Evolutionary conservation across 1,140 invertebrate species (phyloP).

Genomic region (Temnothorax longispinosus): DNA sequence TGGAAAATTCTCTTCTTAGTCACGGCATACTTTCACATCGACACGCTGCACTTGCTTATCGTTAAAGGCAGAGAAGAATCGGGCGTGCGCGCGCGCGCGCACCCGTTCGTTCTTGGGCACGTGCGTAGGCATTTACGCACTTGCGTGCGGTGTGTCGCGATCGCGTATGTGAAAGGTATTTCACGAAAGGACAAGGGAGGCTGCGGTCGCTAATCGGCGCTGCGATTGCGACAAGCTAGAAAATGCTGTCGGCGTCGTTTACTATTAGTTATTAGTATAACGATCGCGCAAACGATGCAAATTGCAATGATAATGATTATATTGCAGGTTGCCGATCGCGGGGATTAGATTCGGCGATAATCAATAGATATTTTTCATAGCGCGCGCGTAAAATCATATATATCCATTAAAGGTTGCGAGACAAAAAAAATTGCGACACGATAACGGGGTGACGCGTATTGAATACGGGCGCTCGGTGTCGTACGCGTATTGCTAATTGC

Average conservation of each 20-base stretch:
- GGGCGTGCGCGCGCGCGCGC: background rate
- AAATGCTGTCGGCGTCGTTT: slow-evolving; percentile 7
- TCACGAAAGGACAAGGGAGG: slow-evolving; percentile 50
- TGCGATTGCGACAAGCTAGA: slow-evolving; percentile 32
- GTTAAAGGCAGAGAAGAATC: slow-evolving; percentile 62
- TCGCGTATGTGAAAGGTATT: slow-evolving; percentile 51
- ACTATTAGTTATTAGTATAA: background rate
- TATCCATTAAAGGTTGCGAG: background rate
- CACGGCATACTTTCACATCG: slow-evolving; percentile 76
- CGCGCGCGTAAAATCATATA: background rate
- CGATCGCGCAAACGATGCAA: background rate
- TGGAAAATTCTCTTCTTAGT: slow-evolving; percentile 72
- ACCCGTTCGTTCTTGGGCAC: slow-evolving; percentile 10
- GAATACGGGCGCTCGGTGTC: background rate
- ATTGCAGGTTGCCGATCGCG: background rate
- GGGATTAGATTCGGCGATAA: background rate
- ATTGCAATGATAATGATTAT: background rate
- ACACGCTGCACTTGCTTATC: slow-evolving; percentile 72
- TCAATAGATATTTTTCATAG: background rate
- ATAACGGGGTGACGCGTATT: background rate
- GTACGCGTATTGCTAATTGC: background rate
- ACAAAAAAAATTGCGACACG: slow-evolving; percentile 23
- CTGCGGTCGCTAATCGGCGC: background rate
- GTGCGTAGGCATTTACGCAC: slow-evolving; percentile 43
- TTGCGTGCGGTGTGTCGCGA: background rate